phyloP scores from a whole-genome alignment of 2,113 vertebrate genomes.

The Pitta sordida region DNA sequence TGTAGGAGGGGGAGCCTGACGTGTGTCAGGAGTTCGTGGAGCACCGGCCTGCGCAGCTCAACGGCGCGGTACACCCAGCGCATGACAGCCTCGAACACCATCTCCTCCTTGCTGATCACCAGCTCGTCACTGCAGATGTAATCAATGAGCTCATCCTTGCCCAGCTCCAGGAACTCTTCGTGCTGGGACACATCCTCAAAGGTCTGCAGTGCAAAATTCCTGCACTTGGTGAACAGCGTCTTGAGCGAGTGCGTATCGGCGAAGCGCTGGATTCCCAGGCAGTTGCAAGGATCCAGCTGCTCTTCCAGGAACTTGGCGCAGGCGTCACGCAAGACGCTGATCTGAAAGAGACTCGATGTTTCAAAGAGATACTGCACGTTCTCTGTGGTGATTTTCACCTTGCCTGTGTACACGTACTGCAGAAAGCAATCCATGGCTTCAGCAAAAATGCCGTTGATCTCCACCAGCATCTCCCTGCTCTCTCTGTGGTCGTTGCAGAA shows the following conservation, averaged over 20 bases:
- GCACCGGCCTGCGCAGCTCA: conserved; percentile 82
- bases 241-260: conserved; percentile 93
- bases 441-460: conserved; percentile 94
- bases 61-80: conserved; percentile 92
- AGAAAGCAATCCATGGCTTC: conserved; percentile 98
- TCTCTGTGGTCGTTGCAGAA: conserved; percentile 94
- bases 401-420: conserved; percentile 94
- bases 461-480: conserved; percentile 91
- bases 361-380: conserved; percentile 98
- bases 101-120: conserved; percentile 88
- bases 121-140: conserved; percentile 91
- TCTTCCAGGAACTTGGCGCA: conserved; percentile 97
- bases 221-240: conserved; percentile 90
- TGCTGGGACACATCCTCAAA: conserved; percentile 92
- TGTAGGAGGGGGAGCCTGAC: conserved; percentile 92
- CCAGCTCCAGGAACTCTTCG: conserved; percentile 91
- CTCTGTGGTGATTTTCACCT: conserved; percentile 94
- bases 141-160: conserved; percentile 91
- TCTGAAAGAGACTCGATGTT: conserved; percentile 97
- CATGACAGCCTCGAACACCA: conserved; percentile 96
- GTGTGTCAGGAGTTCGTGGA: conserved; percentile 90
- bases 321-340: conserved; percentile 87
- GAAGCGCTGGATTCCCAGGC: conserved; percentile 95
- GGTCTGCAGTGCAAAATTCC: conserved; percentile 85
- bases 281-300: conserved; percentile 96